Base-by-base conservation (phyloP, 2,113 vertebrate genomes). In the Corynorhinus townsendii region DNA sequence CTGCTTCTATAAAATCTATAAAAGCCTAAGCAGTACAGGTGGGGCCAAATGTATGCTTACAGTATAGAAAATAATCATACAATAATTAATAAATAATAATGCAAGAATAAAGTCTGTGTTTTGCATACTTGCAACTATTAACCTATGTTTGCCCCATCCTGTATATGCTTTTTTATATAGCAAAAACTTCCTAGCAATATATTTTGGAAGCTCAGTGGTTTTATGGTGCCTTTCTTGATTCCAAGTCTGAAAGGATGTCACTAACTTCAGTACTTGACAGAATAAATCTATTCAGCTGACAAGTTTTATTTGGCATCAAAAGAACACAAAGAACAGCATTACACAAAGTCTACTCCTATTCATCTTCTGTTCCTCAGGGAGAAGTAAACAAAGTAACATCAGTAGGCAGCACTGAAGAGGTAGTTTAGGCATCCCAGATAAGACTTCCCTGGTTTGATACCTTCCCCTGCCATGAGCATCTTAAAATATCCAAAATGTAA, bases 291-390 rank as follows among this genome's bases (percentile, higher is more conserved):
- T 83, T 82, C 69, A 89, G 5, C 33, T 71, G 76, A 66, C 33
- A 93, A 93, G 9, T 7, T 87, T 92, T 88, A 73, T 54, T 88
- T 90, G 93, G 14, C 22, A 49, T 59, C 30, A 49, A 79, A 95
- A 28, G 59, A 3, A 16, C 38, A 24, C 3, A 72, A 72, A 79
- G 4, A 95, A 64, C 8, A 91, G 3, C 40, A 85, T 45, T 40
- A 90, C 14, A 85, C 26, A 95, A 62, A 88, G 28, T 7, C 2
- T 72, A 52, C 45, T 22, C 54, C 47, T 45, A 28, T 45, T 79
- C 22, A 79, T 54, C 16, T 79, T 90, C 56, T 75, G 4, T 52
- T 90, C 11, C 5, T 94, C 20, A 28, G 10, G 22, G 10, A 15
- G 10, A 69, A 62, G 9, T n/a, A 89, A 81, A 38, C 22, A 62